A percentile compares a stretch with the other conserved stretches of the same genome.
phyloP scores from a whole-genome alignment of 2,888 invertebrate genomes.

The Acrocera orbiculus region DNA sequence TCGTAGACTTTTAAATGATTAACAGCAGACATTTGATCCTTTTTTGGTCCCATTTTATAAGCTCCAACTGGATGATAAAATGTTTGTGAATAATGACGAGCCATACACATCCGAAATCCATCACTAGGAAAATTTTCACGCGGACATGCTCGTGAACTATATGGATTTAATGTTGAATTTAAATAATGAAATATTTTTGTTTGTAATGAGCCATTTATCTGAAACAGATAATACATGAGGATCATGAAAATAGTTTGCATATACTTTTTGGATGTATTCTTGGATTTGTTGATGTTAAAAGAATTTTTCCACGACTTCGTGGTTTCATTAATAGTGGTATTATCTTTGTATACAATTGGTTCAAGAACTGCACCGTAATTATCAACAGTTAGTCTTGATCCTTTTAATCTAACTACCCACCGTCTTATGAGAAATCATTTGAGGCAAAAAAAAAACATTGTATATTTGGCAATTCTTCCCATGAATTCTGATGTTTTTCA shows the following conservation, averaged over 20 bases:
- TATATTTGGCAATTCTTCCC: conserved; percentile 59
- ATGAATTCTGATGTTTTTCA: conserved; percentile 48
- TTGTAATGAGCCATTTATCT: conserved; percentile 39
- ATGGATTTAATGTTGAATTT: conserved; percentile 45
- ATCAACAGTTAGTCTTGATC: conserved; percentile 46
- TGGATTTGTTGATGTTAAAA: conserved; percentile 50
- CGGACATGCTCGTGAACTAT: conserved; percentile 47
- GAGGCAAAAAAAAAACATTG: conserved; percentile 61
- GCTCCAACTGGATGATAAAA: conserved; percentile 72
- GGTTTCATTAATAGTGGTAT: conserved; percentile 56
- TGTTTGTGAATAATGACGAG: conserved; percentile 55
- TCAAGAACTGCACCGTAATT: conserved; percentile 53
- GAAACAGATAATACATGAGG: too few species aligned
- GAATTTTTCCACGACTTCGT: conserved; percentile 48
- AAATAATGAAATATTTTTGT: conserved; percentile 42
- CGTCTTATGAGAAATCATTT: conserved; percentile 59
- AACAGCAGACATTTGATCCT: conserved; percentile 46
- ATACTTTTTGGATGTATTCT: conserved; percentile 60
- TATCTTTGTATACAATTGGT: conserved; percentile 44
- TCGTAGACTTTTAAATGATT: conserved; percentile 53
- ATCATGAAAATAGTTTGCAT: conserved; percentile 69
- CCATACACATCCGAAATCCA: conserved; percentile 60
- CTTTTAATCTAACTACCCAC: conserved; percentile 55
- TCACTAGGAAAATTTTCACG: conserved; percentile 45
- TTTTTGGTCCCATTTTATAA: conserved; percentile 56